Base-by-base conservation (phyloP, 2,888 invertebrate species). In the Subacronicta megacephala region DNA sequence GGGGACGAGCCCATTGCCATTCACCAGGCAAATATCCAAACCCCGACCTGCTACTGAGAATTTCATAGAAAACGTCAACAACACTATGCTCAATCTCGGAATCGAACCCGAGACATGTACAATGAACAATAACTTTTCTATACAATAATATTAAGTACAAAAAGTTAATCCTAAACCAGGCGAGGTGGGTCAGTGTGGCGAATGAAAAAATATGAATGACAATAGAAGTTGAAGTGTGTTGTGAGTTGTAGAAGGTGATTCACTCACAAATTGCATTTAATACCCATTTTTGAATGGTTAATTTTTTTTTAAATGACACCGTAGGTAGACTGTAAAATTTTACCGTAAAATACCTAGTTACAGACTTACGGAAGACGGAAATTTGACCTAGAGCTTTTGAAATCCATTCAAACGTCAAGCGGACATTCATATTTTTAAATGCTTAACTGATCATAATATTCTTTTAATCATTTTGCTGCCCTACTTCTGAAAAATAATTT, bases 171-270 rank as follows among this genome's bases (percentile, higher is more conserved):
- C 29, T 26, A 18, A 41, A n/a, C n/a, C n/a, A n/a, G n/a, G n/a
- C 26, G 15, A 46, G 63, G 63, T 51, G 17, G 72, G 67, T 72
- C 26, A 72, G 37, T 51, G 47, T 69, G 45, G 63, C 69, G 63
- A 53, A 68, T 54, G 41, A 38, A 43, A 52, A 46, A 47, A 23
- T 46, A 35, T 59, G 59, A 60, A 29, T 33, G 35, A 41, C 53
- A 53, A 44, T 35, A 63, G 59, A 59, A 71, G 44, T 10, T 46
- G n/a, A n/a, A n/a, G n/a, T n/a, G n/a, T n/a, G n/a, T n/a, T n/a
- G n/a, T n/a, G n/a, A n/a, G n/a, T n/a, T n/a, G n/a, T n/a, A n/a
- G n/a, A n/a, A n/a, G 50, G 54, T 71, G 73, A 68, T 36, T 72
- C 70, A 70, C 31, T 44, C 47, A 16, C 7, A 54, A 29, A 59